Conservation (phyloP, 2,888 invertebrate genomes). For the Drosophila merina region DNA sequence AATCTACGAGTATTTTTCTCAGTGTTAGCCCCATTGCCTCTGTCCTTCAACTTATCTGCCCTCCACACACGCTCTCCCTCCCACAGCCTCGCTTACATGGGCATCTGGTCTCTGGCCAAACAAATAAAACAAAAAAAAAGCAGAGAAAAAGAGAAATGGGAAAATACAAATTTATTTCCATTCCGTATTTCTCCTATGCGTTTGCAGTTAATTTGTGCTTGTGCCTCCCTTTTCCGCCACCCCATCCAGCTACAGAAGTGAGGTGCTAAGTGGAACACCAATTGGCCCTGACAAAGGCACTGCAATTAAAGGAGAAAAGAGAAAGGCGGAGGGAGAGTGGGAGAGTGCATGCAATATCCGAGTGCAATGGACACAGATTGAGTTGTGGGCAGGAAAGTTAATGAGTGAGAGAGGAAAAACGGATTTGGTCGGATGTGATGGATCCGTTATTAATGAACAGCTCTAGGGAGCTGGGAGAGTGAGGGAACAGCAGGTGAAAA, state of each 20-base stretch:
- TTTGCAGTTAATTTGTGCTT: constrained; percentile 53
- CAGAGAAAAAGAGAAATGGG: not conserved
- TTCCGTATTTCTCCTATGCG: constrained; percentile 47
- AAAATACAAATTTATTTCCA: constrained; percentile 61
- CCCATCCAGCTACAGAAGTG: not conserved
- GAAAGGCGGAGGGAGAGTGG: constrained; percentile 3
- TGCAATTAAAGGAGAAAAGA: constrained; percentile 15
- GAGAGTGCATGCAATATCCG: not conserved
- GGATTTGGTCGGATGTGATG: constrained; percentile 22
- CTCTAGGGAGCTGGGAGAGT: not conserved
- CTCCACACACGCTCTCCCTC: constrained; percentile 26
- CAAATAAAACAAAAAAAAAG: constrained; percentile 4
- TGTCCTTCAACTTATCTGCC: constrained; percentile 31
- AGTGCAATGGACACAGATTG: not conserved
- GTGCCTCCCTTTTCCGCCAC: constrained; percentile 6
- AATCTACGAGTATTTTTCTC: not conserved
- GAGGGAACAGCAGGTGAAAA: not conserved
- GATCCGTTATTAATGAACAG: constrained; percentile 25
- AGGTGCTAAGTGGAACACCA: constrained; percentile 43
- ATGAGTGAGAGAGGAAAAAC: constrained; percentile 18
- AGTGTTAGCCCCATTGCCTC: constrained; percentile 17
- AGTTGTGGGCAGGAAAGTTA: constrained; percentile 16
- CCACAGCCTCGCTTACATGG: constrained; percentile 25
- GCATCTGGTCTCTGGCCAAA: constrained; percentile 18
- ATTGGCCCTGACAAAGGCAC: constrained; percentile 38